A percentile compares a stretch with the other conserved stretches of the same genome.
Evolutionary conservation across 2,797 vertebrate species (phyloP).

Genomic region (Eutrigla gurnardus): DNA sequence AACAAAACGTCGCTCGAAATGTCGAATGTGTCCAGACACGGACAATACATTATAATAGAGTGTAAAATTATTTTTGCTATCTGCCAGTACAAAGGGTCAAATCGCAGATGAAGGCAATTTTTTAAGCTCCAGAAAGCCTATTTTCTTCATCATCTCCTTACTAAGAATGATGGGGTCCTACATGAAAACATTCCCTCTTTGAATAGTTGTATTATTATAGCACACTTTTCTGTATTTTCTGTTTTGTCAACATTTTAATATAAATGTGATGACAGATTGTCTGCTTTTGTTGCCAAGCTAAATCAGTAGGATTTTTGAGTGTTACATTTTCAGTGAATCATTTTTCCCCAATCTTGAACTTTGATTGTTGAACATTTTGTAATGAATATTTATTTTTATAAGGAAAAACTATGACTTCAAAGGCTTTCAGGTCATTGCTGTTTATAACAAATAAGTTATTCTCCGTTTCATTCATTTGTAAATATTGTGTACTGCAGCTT

Average conservation of each 20-base stretch:
- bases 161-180: neutral
- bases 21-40: constrained; percentile 26
- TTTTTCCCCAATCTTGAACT: neutral
- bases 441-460: too few relatives aligned
- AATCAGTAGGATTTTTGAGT: too few relatives aligned
- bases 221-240: neutral
- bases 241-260: too few relatives aligned
- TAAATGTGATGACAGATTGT: neutral
- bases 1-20: constrained; percentile 13
- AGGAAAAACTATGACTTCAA: neutral
- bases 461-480: neutral
- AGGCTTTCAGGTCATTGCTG: neutral
- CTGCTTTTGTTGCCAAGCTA: neutral
- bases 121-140: too few relatives aligned
- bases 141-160: neutral
- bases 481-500: neutral
- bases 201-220: neutral
- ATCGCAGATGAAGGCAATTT: too few relatives aligned
- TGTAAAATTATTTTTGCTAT: constrained; percentile 19
- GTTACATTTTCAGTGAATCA: neutral
- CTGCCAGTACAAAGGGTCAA: neutral
- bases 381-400: neutral
- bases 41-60: constrained; percentile 3
- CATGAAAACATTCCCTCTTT: neutral
- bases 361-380: neutral